Conservation (phyloP, 1,140 invertebrate genomes). For the Proales similis region DNA sequence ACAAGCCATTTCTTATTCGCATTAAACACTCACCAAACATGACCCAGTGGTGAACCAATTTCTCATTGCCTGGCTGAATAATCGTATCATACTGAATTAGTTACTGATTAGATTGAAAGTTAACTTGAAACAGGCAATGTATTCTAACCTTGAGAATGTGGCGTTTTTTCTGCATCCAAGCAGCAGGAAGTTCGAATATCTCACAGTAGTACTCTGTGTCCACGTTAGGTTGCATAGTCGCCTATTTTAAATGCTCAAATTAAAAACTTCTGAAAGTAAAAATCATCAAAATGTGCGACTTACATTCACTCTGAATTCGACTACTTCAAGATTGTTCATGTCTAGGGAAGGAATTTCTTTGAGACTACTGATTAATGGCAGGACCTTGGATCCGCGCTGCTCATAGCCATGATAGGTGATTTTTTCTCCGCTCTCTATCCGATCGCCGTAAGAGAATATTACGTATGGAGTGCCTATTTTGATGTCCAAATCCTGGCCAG, state of each 20-base stretch:
- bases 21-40: too few relatives aligned
- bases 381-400: conserved; percentile 8
- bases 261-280: not conserved
- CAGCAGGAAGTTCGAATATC: conserved; percentile 29
- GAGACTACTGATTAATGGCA: conserved; percentile 5
- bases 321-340: conserved; percentile 7
- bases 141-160: conserved; percentile 33
- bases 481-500: conserved; percentile 28
- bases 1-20: too few relatives aligned
- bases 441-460: conserved; percentile 3
- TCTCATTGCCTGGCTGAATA: too few relatives aligned
- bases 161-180: conserved; percentile 24
- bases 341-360: conserved; percentile 2
- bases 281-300: not conserved
- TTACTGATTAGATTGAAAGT: too few relatives aligned
- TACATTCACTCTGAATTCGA: conserved; percentile 31
- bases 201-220: conserved; percentile 25
- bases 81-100: too few relatives aligned
- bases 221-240: not conserved
- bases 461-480: not conserved
- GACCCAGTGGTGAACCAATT: too few relatives aligned
- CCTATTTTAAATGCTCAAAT: not conserved
- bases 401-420: conserved; percentile 21
- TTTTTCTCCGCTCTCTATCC: conserved; percentile 9
- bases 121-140: too few relatives aligned